These are phyloP conservation scores for Lymantria monacha DNA, from an alignment of 2,888 invertebrate species.

Conservation along the genomic window DNA sequence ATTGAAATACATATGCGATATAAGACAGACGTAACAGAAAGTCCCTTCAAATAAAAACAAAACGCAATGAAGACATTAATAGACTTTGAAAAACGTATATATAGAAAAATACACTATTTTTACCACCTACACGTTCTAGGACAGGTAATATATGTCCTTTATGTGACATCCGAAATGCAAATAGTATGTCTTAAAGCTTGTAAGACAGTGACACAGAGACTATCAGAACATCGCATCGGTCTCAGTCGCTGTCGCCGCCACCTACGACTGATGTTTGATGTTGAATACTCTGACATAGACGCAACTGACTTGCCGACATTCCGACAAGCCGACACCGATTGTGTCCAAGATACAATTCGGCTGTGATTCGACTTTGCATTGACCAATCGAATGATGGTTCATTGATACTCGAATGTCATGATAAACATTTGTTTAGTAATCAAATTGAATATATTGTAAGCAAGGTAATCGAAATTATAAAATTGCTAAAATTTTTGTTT, in stretches of 20 bases:
- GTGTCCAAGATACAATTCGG: conserved; percentile 60
- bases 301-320: conserved; percentile 32
- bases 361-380: conserved; percentile 57
- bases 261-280: conserved; percentile 32
- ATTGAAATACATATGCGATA: neutral
- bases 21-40: conserved; percentile 1
- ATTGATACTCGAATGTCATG: conserved; percentile 53
- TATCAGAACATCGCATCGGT: conserved; percentile 52
- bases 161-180: conserved; percentile 61
- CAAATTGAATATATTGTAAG: conserved; percentile 15
- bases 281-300: conserved; percentile 34
- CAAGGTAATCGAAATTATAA: conserved; percentile 16
- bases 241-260: conserved; percentile 29
- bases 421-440: conserved; percentile 33
- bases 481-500: no score
- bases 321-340: conserved; percentile 59
- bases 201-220: conserved; percentile 48
- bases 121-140: conserved; percentile 33
- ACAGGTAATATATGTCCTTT: conserved; percentile 47
- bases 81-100: conserved; percentile 19
- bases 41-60: conserved; percentile 12
- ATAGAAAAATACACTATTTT: conserved; percentile 38
- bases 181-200: conserved; percentile 58
- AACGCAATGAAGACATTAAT: conserved; percentile 25
- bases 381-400: conserved; percentile 38